phyloP scores from a whole-genome alignment of 2,113 vertebrate genomes.

The Delphinus delphis region DNA sequence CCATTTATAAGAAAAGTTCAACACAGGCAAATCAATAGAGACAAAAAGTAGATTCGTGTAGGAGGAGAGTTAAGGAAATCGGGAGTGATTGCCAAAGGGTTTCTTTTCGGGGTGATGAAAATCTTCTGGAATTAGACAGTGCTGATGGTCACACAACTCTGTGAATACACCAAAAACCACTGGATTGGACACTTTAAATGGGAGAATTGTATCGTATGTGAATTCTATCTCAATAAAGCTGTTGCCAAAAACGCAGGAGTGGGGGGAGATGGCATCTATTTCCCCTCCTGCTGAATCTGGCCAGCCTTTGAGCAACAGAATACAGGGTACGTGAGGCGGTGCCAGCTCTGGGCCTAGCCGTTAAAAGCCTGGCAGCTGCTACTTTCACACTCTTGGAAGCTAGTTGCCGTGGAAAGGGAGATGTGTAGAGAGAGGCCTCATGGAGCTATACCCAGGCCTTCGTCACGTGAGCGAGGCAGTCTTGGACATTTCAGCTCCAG shows the following conservation, averaged over 20 bases:
- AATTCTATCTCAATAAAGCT: background rate
- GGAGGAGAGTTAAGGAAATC: background rate
- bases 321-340: background rate
- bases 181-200: background rate
- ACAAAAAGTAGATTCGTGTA: background rate
- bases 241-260: background rate
- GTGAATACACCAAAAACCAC: background rate
- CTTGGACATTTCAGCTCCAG: background rate
- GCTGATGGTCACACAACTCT: background rate
- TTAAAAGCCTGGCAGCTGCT: background rate
- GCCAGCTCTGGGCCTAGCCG: background rate
- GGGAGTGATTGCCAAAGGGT: background rate
- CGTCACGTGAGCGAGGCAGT: background rate
- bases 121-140: background rate
- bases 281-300: background rate
- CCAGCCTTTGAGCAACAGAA: background rate
- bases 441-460: background rate
- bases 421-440: background rate
- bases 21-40: background rate
- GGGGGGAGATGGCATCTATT: background rate
- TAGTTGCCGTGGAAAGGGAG: background rate
- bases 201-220: background rate
- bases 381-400: background rate
- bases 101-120: background rate
- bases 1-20: background rate